A percentile compares a stretch with the other conserved stretches of the same genome.
Evolutionary conservation across 2,113 vertebrate species (phyloP).

Genomic region (Turdus rufiventris): DNA sequence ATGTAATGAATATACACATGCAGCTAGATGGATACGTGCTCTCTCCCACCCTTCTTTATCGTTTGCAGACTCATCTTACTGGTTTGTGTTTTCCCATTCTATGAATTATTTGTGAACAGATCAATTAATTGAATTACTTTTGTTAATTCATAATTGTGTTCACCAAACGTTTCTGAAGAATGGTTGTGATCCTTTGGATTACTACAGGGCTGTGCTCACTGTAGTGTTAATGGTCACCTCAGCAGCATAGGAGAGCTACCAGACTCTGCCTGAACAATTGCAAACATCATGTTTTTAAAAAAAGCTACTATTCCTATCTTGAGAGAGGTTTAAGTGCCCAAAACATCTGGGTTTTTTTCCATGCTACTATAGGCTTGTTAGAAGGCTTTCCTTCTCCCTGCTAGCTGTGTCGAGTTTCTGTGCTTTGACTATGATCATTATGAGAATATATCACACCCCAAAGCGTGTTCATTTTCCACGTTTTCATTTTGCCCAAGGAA

Average conservation of each 20-base stretch:
- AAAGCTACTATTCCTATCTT: not conserved
- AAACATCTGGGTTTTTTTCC: not conserved
- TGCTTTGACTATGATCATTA: not conserved
- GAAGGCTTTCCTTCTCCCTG: not conserved
- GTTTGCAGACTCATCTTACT: not conserved
- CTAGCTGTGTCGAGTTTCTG: not conserved
- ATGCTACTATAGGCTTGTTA: not conserved
- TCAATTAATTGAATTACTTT: not conserved
- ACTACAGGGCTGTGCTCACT: not conserved
- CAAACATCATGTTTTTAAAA: not conserved
- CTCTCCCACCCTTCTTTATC: not conserved
- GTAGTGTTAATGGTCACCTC: not conserved
- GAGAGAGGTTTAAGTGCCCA: not conserved
- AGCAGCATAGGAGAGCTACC: not conserved
- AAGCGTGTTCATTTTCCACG: not conserved
- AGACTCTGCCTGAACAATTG: not conserved
- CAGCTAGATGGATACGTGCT: not conserved
- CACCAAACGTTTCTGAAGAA: not conserved
- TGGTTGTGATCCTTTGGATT: not conserved
- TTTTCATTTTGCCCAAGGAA: constrained; percentile 21
- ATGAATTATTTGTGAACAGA: not conserved
- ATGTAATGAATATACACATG: not conserved
- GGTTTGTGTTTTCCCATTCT: not conserved
- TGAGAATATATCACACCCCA: constrained; percentile 8
- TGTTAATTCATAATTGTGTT: not conserved